A percentile compares a stretch with the other conserved stretches of the same genome.
These are phyloP conservation scores for Oligia latruncula DNA, from an alignment of 2,888 invertebrate species.

Conservation along the genomic window DNA sequence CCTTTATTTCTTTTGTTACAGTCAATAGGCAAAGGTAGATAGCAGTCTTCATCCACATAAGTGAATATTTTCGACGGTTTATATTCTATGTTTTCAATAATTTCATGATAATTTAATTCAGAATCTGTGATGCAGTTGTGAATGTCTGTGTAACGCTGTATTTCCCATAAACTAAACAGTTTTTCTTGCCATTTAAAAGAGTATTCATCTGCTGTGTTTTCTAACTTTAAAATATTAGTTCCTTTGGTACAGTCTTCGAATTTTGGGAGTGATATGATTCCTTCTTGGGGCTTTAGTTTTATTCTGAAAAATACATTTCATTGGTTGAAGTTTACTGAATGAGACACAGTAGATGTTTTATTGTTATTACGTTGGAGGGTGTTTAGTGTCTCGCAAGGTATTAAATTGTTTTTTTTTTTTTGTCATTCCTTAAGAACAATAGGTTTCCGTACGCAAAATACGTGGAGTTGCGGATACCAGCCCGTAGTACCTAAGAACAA, in stretches of 20 bases:
- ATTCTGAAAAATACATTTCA: slow-evolving; percentile 72
- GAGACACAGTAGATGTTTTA: not conserved
- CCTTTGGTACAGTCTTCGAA: slow-evolving; percentile 80
- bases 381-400: not conserved
- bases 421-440: not conserved
- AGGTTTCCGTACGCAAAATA: too few relatives aligned
- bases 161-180: slow-evolving; percentile 91
- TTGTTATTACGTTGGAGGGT: not conserved
- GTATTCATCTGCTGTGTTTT: slow-evolving; percentile 76
- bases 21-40: slow-evolving; percentile 79
- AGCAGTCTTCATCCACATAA: slow-evolving; percentile 90
- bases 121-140: slow-evolving; percentile 91
- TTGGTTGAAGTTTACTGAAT: not conserved
- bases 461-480: too few relatives aligned
- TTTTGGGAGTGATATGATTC: slow-evolving; percentile 80
- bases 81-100: slow-evolving; percentile 76
- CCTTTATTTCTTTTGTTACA: slow-evolving; percentile 56
- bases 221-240: slow-evolving; percentile 69
- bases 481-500: too few relatives aligned
- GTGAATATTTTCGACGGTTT: slow-evolving; percentile 86
- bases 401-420: not conserved
- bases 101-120: slow-evolving; percentile 84
- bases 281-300: slow-evolving; percentile 79
- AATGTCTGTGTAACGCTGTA: slow-evolving; percentile 90
- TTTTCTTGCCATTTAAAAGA: slow-evolving; percentile 94